Evolutionary conservation across 2,888 invertebrate genomes (phyloP).

Genomic region (Amblyjoppa proteus): DNA sequence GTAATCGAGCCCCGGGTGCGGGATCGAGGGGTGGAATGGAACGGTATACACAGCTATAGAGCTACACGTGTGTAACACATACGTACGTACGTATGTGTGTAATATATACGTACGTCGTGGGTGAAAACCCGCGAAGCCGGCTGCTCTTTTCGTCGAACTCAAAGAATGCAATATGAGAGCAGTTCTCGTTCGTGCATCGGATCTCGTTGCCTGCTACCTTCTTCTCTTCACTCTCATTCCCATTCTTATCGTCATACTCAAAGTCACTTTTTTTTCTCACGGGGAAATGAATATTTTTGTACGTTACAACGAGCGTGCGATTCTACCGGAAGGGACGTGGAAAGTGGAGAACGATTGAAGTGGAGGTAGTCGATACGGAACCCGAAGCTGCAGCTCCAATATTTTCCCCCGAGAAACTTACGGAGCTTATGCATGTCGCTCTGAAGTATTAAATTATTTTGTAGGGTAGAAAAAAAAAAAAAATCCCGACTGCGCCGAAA

Average conservation of each 20-base stretch:
- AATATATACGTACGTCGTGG: slow-evolving; percentile 14
- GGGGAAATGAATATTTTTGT: slow-evolving; percentile 60
- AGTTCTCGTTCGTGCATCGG: slow-evolving; percentile 77
- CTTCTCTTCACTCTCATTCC: slow-evolving; percentile 16
- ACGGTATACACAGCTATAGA: slow-evolving; percentile 17
- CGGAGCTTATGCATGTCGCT: neutral
- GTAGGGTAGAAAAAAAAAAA: neutral
- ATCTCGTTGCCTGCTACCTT: slow-evolving; percentile 50
- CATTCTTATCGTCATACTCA: slow-evolving; percentile 8
- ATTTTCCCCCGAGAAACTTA: neutral
- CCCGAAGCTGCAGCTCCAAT: slow-evolving; percentile 23
- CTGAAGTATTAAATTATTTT: neutral
- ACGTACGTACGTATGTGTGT: neutral
- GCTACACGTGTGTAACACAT: slow-evolving; percentile 15
- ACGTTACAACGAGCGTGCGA: slow-evolving; percentile 62
- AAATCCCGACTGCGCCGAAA: no score
- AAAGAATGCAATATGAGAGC: slow-evolving; percentile 80
- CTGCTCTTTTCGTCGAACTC: slow-evolving; percentile 57
- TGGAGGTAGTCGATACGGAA: slow-evolving; percentile 18
- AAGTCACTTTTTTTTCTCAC: slow-evolving; percentile 22
- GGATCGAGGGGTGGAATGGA: slow-evolving; percentile 22
- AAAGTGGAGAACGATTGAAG: slow-evolving; percentile 11
- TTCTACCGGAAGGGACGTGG: slow-evolving; percentile 41
- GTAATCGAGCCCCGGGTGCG: slow-evolving; percentile 56
- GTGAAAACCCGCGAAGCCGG: slow-evolving; percentile 44